Conservation (phyloP, 2,888 invertebrate genomes). For the Leucoptera coffeella region DNA sequence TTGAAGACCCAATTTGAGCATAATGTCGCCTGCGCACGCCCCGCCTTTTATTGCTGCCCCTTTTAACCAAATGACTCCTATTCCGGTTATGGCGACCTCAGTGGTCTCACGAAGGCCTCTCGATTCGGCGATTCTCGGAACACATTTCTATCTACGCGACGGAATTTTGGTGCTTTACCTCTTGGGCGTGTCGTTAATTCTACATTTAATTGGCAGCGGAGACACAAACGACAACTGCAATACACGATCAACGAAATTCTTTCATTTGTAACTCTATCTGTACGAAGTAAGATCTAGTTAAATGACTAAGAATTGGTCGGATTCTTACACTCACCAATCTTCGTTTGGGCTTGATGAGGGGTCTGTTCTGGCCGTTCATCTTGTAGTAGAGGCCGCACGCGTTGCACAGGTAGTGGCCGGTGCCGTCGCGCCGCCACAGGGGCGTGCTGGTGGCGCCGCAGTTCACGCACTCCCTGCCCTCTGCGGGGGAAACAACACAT, state of each 20-base stretch:
- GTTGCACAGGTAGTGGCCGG: constrained; percentile 97
- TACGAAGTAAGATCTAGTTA: not conserved
- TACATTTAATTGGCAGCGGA: too few relatives aligned
- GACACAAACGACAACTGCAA: too few relatives aligned
- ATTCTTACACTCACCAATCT: constrained; percentile 90
- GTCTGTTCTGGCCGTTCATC: constrained; percentile 99
- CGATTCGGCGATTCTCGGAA: too few relatives aligned
- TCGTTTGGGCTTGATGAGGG: constrained; percentile 98
- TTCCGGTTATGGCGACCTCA: constrained; percentile 11
- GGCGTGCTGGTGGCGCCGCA: constrained; percentile 99
- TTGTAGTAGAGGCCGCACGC: constrained; percentile 99
- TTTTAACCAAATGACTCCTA: constrained; percentile 49
- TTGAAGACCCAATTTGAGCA: constrained; percentile 43
- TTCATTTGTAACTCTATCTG: too few relatives aligned
- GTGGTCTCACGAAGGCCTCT: too few relatives aligned
- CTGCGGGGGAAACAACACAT: constrained; percentile 47
- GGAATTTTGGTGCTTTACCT: too few relatives aligned
- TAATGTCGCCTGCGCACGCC: constrained; percentile 39
- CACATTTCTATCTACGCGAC: too few relatives aligned
- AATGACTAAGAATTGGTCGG: constrained; percentile 34
- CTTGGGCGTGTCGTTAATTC: too few relatives aligned
- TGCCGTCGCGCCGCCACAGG: constrained; percentile 95
- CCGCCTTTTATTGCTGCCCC: constrained; percentile 49
- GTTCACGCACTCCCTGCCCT: constrained; percentile 97
- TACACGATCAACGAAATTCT: too few relatives aligned